Base-by-base conservation (phyloP, 2,888 invertebrate species). In the Sympetrum striolatum region DNA sequence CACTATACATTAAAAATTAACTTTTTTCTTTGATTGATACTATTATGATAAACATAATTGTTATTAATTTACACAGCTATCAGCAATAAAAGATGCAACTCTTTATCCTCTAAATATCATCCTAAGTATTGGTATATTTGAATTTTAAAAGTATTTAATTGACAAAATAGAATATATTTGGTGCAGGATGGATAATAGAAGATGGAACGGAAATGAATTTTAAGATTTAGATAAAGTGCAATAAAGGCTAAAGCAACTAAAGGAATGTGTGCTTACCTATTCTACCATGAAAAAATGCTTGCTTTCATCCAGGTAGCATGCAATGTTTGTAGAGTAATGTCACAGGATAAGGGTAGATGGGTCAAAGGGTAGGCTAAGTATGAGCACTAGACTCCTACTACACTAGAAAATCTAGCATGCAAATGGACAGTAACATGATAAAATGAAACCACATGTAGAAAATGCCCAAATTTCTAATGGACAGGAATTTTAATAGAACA, bases 261-360 rank as follows among this genome's bases (percentile, higher is more conserved):
- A 86, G 48, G 60, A 44, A 80, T 37, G 37, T 64, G 86, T 86
- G 86, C 86, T 86, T 86, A 86, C 86, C 86, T 86, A 86, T 60
- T 22, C 86, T 86, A 86, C 86, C 86, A 86, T 35, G 86, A 86
- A 60, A 86, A 31, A 35, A 86, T 86, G 86, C 60, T 86, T 86
- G 86, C 35, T 86, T 86, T 86, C 60, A 86, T 86, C 86, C 86
- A 86, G 86, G 60, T 86, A 86, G 58, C 86, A 86, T 86, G 86
- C 86, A 86, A 86, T 86, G 35, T 86, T 39, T 86, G 86, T 86
- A 60, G 86, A 86, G 64, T 53, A 82, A 58, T 58, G 53, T 86
- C 64, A 64, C n/a, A n/a, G 86, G 86, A 60, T n/a, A 35, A 39
- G 60, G 60, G 60, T 15, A 37, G 8, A 60, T 22, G 60, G 60